Evolutionary conservation across 1,140 invertebrate genomes (phyloP).

Genomic region (Holotrichia oblita): DNA sequence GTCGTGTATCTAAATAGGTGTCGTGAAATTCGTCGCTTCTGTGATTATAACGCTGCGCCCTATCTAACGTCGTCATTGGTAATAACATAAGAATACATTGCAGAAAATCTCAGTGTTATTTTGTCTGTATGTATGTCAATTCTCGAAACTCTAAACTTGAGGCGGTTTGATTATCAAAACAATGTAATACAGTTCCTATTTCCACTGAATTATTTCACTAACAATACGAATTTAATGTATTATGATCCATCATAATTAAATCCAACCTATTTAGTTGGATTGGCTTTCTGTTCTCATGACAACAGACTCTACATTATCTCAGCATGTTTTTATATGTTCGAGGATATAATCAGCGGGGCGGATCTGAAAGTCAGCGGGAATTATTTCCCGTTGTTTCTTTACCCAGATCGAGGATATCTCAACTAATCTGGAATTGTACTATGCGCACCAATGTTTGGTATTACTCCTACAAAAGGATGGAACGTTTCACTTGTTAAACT

Average conservation of each 20-base stretch:
- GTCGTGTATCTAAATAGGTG: no score
- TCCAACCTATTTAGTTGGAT: constrained; percentile 18
- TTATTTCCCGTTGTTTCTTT: constrained; percentile 37
- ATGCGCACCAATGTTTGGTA: neutral
- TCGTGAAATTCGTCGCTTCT: no score
- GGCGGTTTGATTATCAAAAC: no score
- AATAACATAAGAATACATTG: no score
- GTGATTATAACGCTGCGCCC: no score
- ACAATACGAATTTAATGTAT: constrained; percentile 22
- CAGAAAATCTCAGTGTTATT: no score
- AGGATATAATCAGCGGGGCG: constrained; percentile 35
- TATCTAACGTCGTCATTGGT: no score
- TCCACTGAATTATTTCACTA: neutral
- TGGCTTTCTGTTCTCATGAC: constrained; percentile 32
- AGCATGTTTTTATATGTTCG: constrained; percentile 40
- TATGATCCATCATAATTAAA: constrained; percentile 25
- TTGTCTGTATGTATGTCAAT: no score
- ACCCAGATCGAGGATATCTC: constrained; percentile 24
- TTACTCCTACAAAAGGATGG: neutral
- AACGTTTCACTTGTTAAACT: neutral
- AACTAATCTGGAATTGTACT: constrained; percentile 19
- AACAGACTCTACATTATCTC: constrained; percentile 38
- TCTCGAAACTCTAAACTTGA: no score
- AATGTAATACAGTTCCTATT: neutral
- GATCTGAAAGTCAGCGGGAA: constrained; percentile 14